Evolutionary conservation across 2,113 vertebrate species (phyloP).

Genomic region (Leuciscus idus): DNA sequence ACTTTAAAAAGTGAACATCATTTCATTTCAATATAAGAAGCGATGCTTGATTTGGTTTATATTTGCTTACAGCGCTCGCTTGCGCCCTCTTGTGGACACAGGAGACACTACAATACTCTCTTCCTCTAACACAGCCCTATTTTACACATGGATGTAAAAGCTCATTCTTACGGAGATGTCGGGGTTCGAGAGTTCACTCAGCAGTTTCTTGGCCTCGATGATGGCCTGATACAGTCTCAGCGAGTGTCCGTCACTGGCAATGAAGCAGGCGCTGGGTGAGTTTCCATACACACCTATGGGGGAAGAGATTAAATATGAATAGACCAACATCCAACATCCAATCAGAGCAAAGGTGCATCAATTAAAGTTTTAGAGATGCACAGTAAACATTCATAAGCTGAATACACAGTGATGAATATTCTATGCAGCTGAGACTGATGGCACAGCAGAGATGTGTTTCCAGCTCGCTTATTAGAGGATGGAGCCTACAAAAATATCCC

Average conservation of each 20-base stretch:
- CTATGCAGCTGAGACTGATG: not conserved
- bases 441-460: not conserved
- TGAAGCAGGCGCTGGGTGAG: slow-evolving; percentile 97
- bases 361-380: not conserved
- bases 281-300: slow-evolving; percentile 91
- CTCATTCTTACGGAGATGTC: slow-evolving; percentile 90
- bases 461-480: not conserved
- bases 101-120: too few relatives aligned
- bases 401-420: slow-evolving; percentile 14
- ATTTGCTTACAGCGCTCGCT: too few relatives aligned
- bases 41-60: too few relatives aligned
- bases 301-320: not conserved
- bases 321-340: not conserved
- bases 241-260: slow-evolving; percentile 93
- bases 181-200: slow-evolving; percentile 93
- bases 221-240: slow-evolving; percentile 96
- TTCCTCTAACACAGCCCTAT: too few relatives aligned
- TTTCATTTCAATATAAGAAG: too few relatives aligned
- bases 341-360: not conserved
- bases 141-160: not conserved
- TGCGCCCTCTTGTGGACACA: too few relatives aligned
- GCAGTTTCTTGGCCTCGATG: slow-evolving; percentile 94
- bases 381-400: not conserved
- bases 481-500: not conserved
- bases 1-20: too few relatives aligned